Conservation (phyloP, 2,113 vertebrate genomes). For the Prolemur simus region DNA sequence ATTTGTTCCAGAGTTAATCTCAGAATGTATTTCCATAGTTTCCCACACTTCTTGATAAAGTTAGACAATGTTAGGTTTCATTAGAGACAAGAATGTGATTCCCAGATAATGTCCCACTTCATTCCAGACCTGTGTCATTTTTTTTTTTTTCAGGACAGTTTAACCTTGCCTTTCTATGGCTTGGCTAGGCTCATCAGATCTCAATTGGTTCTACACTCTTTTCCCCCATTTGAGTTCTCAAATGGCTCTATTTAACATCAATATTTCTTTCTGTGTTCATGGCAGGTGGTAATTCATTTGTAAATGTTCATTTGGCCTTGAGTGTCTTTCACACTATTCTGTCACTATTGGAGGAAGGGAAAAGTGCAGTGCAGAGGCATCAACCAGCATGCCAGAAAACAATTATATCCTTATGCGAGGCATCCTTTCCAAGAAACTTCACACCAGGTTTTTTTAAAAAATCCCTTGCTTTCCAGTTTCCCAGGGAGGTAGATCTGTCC, state of each 20-base stretch:
- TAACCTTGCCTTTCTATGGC: constrained; percentile 7
- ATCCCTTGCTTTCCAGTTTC: constrained; percentile 37
- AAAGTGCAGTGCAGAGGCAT: neutral
- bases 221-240: constrained; percentile 43
- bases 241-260: constrained; percentile 43
- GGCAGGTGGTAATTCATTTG: constrained; percentile 67
- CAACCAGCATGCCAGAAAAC: constrained; percentile 45
- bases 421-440: constrained; percentile 68
- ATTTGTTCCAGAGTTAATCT: neutral
- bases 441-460: constrained; percentile 6
- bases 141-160: neutral
- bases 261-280: constrained; percentile 57
- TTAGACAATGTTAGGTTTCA: neutral
- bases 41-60: neutral
- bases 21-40: neutral
- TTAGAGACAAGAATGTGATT: neutral
- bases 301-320: constrained; percentile 70
- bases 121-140: neutral
- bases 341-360: constrained; percentile 21
- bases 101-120: neutral
- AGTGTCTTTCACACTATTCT: constrained; percentile 48
- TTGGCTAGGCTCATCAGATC: neutral
- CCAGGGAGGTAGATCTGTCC: neutral
- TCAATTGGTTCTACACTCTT: neutral
- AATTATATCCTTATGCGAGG: constrained; percentile 20